A percentile compares a stretch with the other conserved stretches of the same genome.
Conservation (phyloP, 2,797 vertebrate species). For the Momotus momota region DNA sequence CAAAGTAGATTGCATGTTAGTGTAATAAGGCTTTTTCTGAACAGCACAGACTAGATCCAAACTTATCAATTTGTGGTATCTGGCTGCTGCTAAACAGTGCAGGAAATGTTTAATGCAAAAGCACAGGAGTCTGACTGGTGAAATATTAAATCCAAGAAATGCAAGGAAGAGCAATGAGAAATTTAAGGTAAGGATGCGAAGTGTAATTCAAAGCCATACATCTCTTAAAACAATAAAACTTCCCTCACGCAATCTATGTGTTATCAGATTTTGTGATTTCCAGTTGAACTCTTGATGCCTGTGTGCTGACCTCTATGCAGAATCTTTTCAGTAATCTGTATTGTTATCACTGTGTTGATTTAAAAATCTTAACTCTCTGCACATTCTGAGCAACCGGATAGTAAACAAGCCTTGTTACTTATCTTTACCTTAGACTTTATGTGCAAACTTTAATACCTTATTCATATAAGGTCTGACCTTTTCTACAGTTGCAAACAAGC, state of each 20-base stretch:
- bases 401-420: slow-evolving; percentile 50
- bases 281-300: not conserved
- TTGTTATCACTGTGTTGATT: not conserved
- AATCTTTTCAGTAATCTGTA: not conserved
- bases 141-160: not conserved
- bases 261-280: not conserved
- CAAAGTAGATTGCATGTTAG: not conserved
- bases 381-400: not conserved
- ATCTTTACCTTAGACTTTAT: slow-evolving; percentile 42
- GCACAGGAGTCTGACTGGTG: not conserved
- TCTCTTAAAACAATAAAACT: slow-evolving; percentile 31
- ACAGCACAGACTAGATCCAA: not conserved
- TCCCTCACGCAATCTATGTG: not conserved
- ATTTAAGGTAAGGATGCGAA: not conserved
- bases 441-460: slow-evolving; percentile 55
- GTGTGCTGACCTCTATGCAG: not conserved
- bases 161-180: not conserved
- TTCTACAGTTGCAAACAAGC: slow-evolving; percentile 55
- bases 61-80: not conserved
- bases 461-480: slow-evolving; percentile 53
- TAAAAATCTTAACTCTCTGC: slow-evolving; percentile 23
- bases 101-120: not conserved
- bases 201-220: not conserved
- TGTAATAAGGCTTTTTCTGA: not conserved
- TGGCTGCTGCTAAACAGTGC: not conserved